A percentile compares a stretch with the other conserved stretches of the same genome.
Conservation (phyloP, 2,888 invertebrate species). For the Oxytorus armatus region DNA sequence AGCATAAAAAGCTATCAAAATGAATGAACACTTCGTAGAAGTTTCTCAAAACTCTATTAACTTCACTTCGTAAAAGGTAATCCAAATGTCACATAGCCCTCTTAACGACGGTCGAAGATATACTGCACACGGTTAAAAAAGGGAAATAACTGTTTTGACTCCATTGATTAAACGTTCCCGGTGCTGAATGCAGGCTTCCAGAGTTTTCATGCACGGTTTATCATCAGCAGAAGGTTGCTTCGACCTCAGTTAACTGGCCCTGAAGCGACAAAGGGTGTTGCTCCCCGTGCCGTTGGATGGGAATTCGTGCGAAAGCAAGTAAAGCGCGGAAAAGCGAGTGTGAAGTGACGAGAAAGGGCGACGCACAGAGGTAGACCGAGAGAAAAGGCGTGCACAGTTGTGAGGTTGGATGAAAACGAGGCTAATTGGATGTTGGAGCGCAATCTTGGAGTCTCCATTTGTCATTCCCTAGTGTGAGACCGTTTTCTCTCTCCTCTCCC, state of each 20-base stretch:
- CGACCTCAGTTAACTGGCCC: no score
- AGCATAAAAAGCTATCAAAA: no score
- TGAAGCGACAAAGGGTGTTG: no score
- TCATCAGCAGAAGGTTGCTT: slow-evolving; percentile 9
- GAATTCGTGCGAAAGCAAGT: slow-evolving; percentile 18
- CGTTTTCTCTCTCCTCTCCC: slow-evolving; percentile 63
- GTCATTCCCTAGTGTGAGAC: slow-evolving; percentile 78
- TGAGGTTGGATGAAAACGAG: slow-evolving; percentile 56
- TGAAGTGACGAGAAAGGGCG: slow-evolving; percentile 21
- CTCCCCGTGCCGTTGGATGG: slow-evolving; percentile 1
- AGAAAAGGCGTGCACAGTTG: slow-evolving; percentile 25
- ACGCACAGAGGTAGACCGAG: background rate
- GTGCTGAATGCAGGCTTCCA: slow-evolving; percentile 68
- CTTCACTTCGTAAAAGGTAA: no score
- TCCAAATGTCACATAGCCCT: no score
- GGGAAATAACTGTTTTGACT: slow-evolving; percentile 59
- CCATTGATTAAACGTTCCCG: slow-evolving; percentile 79
- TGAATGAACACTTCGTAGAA: no score
- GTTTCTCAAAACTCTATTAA: no score
- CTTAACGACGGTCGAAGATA: background rate
- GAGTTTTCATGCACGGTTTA: slow-evolving; percentile 64
- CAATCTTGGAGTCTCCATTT: slow-evolving; percentile 82
- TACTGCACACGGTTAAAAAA: background rate
- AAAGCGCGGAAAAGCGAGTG: slow-evolving; percentile 2
- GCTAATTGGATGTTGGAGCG: slow-evolving; percentile 80